Evolutionary conservation across 1,140 invertebrate species (phyloP).

Genomic region (Ditylenchus dipsaci): DNA sequence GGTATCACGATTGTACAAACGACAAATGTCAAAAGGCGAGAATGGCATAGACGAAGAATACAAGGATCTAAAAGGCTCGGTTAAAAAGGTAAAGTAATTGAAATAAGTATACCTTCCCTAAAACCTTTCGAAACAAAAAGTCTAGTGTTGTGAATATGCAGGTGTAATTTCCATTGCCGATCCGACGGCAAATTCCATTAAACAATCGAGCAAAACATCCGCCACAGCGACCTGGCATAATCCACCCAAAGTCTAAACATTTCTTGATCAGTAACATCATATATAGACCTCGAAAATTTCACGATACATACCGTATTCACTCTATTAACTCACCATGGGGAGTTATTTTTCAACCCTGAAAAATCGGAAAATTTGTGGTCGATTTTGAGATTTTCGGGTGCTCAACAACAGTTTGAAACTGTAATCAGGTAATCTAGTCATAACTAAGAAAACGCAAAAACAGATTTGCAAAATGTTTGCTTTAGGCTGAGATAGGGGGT

Average conservation of each 20-base stretch:
- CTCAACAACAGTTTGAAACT: no score
- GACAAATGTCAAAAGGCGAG: slow-evolving; percentile 44
- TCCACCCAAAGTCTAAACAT: neutral
- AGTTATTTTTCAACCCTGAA: no score
- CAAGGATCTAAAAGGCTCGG: slow-evolving; percentile 42
- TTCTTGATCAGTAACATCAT: neutral
- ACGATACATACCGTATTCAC: no score
- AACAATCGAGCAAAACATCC: neutral
- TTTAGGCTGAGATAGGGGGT: no score
- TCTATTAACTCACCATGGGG: no score
- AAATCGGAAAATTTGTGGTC: no score
- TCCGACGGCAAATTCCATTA: neutral
- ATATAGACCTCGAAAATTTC: no score
- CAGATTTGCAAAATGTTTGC: no score
- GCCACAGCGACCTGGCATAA: neutral
- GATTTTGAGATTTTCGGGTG: no score
- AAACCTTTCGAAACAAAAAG: slow-evolving; percentile 16
- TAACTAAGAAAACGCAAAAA: no score
- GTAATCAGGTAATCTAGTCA: no score
- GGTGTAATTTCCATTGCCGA: neutral
- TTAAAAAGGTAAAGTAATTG: neutral
- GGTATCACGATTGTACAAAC: slow-evolving; percentile 48
- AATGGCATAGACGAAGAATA: slow-evolving; percentile 48
- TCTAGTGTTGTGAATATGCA: slow-evolving; percentile 15
- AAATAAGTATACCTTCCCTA: slow-evolving; percentile 9